A percentile compares a stretch with the other conserved stretches of the same genome.
Conservation (phyloP, 1,140 invertebrate genomes). For the Luehdorfia chinensis region DNA sequence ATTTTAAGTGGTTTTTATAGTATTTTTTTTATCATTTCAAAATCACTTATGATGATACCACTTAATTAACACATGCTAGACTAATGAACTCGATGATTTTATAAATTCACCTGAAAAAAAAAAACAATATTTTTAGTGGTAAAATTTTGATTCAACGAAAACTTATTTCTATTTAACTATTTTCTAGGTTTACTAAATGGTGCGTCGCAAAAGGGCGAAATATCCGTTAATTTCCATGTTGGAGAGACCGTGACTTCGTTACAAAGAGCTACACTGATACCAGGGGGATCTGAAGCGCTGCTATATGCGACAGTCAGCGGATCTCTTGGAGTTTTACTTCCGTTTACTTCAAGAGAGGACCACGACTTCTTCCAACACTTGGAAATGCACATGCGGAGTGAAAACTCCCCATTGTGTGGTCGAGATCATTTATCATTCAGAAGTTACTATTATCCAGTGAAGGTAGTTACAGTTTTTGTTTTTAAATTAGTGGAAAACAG, state of each 20-base stretch:
- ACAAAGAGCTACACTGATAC: constrained; percentile 97
- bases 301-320: constrained; percentile 98
- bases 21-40: not conserved
- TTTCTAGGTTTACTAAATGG: constrained; percentile 90
- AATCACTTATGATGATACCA: constrained; percentile 54
- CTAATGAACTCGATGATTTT: constrained; percentile 70
- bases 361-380: constrained; percentile 99
- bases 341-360: constrained; percentile 98
- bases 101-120: constrained; percentile 46
- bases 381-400: constrained; percentile 99
- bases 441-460: constrained; percentile 98
- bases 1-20: too few relatives aligned
- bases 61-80: constrained; percentile 72
- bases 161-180: not conserved
- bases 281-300: constrained; percentile 96
- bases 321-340: constrained; percentile 96
- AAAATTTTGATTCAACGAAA: not conserved
- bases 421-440: constrained; percentile 98
- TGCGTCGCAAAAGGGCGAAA: constrained; percentile 98
- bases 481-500: too few relatives aligned
- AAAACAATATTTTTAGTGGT: constrained; percentile 2
- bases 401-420: constrained; percentile 97
- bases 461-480: constrained; percentile 78
- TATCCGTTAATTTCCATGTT: constrained; percentile 95
- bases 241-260: constrained; percentile 95